Evolutionary conservation across 2,113 vertebrate species (phyloP).

Genomic region (Columba livia): DNA sequence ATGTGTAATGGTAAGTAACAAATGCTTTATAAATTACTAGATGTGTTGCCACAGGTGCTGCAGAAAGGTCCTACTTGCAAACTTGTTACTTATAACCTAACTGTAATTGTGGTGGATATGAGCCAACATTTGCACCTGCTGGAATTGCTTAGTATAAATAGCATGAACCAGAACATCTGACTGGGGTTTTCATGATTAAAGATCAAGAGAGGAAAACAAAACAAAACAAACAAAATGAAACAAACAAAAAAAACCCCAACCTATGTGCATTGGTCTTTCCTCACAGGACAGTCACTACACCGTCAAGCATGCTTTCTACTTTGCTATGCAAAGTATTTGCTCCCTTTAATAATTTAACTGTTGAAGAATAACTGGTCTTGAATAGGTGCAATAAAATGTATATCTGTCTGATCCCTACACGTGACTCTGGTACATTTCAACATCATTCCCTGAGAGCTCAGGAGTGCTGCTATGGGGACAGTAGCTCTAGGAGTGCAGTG

Average conservation of each 20-base stretch:
- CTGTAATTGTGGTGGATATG: not conserved
- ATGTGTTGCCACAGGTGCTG: not conserved
- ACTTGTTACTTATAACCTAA: not conserved
- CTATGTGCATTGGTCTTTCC: not conserved
- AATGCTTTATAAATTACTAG: not conserved
- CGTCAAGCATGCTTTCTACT: not conserved
- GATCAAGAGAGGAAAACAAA: not conserved
- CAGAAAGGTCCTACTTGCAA: not conserved
- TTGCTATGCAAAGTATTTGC: not conserved
- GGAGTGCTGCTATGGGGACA: not conserved
- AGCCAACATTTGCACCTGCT: conserved; percentile 35
- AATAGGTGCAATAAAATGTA: not conserved
- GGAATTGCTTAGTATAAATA: conserved; percentile 10
- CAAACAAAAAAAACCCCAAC: not conserved
- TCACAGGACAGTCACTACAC: not conserved
- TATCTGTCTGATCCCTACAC: not conserved
- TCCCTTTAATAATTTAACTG: not conserved
- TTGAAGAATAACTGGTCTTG: not conserved
- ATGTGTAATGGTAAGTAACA: not conserved
- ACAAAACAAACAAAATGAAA: too few species aligned
- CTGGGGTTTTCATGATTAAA: not conserved
- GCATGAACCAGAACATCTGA: not conserved
- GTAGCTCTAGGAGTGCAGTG: not conserved
- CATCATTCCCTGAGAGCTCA: not conserved
- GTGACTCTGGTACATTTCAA: not conserved